Base-by-base conservation (phyloP, 1,140 invertebrate genomes). In the Helicoverpa armigera region DNA sequence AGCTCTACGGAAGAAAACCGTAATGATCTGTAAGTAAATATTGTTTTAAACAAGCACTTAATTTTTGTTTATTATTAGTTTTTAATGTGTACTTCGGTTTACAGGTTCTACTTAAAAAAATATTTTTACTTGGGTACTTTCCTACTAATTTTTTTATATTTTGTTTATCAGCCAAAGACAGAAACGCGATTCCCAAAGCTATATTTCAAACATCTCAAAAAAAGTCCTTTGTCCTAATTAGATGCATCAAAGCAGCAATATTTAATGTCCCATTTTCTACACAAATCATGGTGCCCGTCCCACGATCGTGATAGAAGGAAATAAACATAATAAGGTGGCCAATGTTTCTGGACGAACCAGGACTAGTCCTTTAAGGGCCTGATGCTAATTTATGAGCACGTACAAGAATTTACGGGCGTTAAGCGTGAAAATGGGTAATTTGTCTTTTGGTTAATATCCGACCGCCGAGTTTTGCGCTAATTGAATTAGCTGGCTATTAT, bases 381-480 rank as follows among this genome's bases (percentile, higher is more conserved):
- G 65, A 70, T 77, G 63, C 23, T 75, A 79, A 83, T 81, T 81
- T 85, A 85, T 82, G 60, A 56, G 78, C 69, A 79, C 72, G 77
- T 86, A 83, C 82, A 73, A 82, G 77, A 87, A 86, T 88, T 86
- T 85, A 89, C 81, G 82, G 85, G 82, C 79, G 80, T 56, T 65
- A 86, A 86, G 89, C 89, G 88, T 90, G 89, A 87, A 90, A 84
- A 83, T 70, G 77, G 80, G 78, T 82, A 81, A 87, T 90, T 87
- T 87, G 82, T 90, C 89, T 89, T 88, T 86, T 67, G 65, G 16
- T 79, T 85, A 85, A 85, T 85, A 81, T 80, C 79, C 76, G 9
- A 79, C 77, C 78, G 79, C 82, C 83, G 83, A 65, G 77, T 86
- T 82, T 70, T 72, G 58, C 50, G 48, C 85, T 87, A 90, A 90